A percentile compares a stretch with the other conserved stretches of the same genome.
Conservation (phyloP, 2,113 vertebrate genomes). For the Dolichotis patagonum region DNA sequence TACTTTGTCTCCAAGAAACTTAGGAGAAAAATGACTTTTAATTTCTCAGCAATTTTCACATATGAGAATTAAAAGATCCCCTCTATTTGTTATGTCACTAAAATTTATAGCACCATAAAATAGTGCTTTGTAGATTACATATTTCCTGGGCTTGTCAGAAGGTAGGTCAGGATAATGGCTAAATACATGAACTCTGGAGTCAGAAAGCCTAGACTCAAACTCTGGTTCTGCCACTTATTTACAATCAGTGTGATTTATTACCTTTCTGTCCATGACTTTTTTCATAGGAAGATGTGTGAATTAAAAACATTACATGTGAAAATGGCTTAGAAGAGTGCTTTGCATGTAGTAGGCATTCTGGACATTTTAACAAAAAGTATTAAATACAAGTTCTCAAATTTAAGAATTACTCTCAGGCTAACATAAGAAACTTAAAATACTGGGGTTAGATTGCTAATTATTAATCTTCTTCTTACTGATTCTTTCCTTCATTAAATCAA, state of each 20-base stretch:
- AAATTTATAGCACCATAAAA: not conserved
- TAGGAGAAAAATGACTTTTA: constrained; percentile 18
- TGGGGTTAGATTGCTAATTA: not conserved
- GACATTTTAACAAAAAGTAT: constrained; percentile 7
- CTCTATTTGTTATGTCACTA: not conserved
- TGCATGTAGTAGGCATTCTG: not conserved
- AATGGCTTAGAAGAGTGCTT: not conserved
- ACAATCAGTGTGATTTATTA: not conserved
- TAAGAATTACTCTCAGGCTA: constrained; percentile 11
- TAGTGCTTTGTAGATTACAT: not conserved
- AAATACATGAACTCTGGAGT: not conserved
- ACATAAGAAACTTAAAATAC: constrained; percentile 18
- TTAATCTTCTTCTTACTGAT: not conserved
- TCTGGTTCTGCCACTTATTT: not conserved
- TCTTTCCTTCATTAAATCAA: constrained; percentile 8
- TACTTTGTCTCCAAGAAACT: not conserved
- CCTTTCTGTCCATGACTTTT: not conserved
- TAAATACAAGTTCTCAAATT: constrained; percentile 16
- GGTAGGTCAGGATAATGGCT: not conserved
- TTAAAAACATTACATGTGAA: constrained; percentile 23
- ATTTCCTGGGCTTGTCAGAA: not conserved
- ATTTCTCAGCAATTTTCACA: constrained; percentile 18
- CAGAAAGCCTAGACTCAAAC: not conserved
- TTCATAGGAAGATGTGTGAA: constrained; percentile 10
- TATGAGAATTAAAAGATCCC: not conserved